phyloP scores from a whole-genome alignment of 2,113 vertebrate species.

The Lucifuga dentata region DNA sequence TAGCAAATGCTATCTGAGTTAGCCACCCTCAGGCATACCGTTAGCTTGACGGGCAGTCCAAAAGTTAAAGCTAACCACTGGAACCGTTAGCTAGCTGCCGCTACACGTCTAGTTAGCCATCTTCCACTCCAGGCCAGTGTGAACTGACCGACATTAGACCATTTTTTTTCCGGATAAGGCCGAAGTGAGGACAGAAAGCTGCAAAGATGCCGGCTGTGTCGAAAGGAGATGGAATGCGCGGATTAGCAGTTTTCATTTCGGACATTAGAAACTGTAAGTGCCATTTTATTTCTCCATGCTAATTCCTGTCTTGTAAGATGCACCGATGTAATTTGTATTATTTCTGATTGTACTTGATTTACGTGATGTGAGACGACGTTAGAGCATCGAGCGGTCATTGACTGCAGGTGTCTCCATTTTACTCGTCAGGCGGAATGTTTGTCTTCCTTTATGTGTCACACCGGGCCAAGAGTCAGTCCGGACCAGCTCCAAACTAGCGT shows the following conservation, averaged over 20 bases:
- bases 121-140: slow-evolving; percentile 35
- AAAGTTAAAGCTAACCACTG: slow-evolving; percentile 14
- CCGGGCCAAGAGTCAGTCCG: no score
- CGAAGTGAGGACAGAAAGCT: slow-evolving; percentile 60
- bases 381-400: not conserved
- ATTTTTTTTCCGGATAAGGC: slow-evolving; percentile 53
- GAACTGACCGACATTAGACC: slow-evolving; percentile 53
- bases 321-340: not conserved
- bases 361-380: not conserved
- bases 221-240: slow-evolving; percentile 95
- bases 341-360: not conserved
- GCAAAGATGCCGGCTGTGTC: slow-evolving; percentile 93
- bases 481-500: no score
- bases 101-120: slow-evolving; percentile 47
- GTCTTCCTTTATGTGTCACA: no score
- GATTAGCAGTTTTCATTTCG: slow-evolving; percentile 94
- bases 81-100: slow-evolving; percentile 14
- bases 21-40: slow-evolving; percentile 8
- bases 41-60: not conserved
- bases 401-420: not conserved
- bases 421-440: not conserved
- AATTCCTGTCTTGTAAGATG: not conserved
- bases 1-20: slow-evolving; percentile 27
- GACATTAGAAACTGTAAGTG: slow-evolving; percentile 95
- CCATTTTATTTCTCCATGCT: not conserved